phyloP scores from a whole-genome alignment of 2,888 invertebrate genomes.

The Phytoseiulus persimilis region DNA sequence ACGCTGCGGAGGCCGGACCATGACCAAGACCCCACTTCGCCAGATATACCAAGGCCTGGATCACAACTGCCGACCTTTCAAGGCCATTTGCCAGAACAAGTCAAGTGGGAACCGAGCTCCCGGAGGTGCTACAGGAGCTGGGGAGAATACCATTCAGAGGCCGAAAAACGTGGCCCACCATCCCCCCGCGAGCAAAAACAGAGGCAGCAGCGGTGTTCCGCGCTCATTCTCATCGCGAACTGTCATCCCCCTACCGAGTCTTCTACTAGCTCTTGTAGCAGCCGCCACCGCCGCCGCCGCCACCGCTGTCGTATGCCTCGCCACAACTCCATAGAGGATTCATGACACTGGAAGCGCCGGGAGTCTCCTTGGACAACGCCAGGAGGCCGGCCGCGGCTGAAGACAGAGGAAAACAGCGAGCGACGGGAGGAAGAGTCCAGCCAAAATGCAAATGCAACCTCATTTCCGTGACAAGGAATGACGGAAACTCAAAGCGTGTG shows the following conservation, averaged over 20 bases:
- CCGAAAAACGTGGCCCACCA: not conserved
- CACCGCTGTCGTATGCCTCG: not conserved
- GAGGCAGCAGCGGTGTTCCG: not conserved
- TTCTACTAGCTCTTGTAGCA: not conserved
- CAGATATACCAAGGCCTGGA: constrained; percentile 35
- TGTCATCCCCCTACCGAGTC: not conserved
- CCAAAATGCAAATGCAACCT: not conserved
- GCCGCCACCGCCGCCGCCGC: not conserved
- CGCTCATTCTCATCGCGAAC: not conserved
- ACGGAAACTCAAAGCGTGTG: not conserved
- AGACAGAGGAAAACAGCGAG: not conserved
- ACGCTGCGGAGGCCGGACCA: constrained; percentile 22
- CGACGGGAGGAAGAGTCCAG: not conserved
- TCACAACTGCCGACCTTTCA: constrained; percentile 35
- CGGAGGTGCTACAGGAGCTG: not conserved
- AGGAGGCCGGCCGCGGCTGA: not conserved
- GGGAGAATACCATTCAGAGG: not conserved
- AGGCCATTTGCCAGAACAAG: constrained; percentile 16
- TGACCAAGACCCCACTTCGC: constrained; percentile 24
- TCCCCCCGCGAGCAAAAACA: not conserved
- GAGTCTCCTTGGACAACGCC: not conserved
- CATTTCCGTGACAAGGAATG: not conserved
- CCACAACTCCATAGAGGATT: not conserved
- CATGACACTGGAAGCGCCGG: not conserved
- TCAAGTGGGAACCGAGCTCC: not conserved